Base-by-base conservation (phyloP, 2,797 vertebrate species). In the Bovichtus variegatus region DNA sequence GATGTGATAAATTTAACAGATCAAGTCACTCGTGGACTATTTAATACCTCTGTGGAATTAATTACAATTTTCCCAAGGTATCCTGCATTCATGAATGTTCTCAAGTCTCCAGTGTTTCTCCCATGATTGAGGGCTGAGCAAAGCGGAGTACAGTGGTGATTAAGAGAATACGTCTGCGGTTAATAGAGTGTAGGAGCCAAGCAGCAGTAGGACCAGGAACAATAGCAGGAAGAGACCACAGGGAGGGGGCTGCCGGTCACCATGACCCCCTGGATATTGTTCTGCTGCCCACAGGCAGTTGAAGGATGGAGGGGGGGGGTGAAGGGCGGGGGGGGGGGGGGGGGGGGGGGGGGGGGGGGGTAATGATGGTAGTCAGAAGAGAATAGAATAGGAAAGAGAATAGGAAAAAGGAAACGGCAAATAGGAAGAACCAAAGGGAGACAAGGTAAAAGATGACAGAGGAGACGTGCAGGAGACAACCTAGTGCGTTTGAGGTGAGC, bases 161-260 rank as follows among this genome's bases (percentile, higher is more conserved):
- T 80, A 81, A 76, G 70, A 41, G 74, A 31, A 66, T 73, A n/a
- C 79, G 85, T 90, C 83, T 84, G 79, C 7, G 5, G 80, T 85
- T 89, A 86, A 92, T 88, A 58, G 83, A 89, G 80, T 80, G 76
- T 60, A 83, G 77, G 78, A 92, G 86, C 89, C 90, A 87, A 85
- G 84, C 63, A 85, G 88, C 83, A 82, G 81, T 71, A 76, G 77
- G 73, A 83, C 59, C 67, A 21, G 70, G 79, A 92, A 99, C 98
- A 99, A 98, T 98, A 92, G 95, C 95, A 98, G 98, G 98, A 99
- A 99, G 94, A 96, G 96, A 95, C 96, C 94, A 93, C 94, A 95
- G 86, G 96, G 95, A 96, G 95, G 86, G 90, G 94, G 95, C 94
- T 93, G 93, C 92, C 94, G 95, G 95, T 94, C 90, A 87, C 87